Base-by-base conservation (phyloP, 2,113 vertebrate genomes). In the Trichomycterus rosablanca region DNA sequence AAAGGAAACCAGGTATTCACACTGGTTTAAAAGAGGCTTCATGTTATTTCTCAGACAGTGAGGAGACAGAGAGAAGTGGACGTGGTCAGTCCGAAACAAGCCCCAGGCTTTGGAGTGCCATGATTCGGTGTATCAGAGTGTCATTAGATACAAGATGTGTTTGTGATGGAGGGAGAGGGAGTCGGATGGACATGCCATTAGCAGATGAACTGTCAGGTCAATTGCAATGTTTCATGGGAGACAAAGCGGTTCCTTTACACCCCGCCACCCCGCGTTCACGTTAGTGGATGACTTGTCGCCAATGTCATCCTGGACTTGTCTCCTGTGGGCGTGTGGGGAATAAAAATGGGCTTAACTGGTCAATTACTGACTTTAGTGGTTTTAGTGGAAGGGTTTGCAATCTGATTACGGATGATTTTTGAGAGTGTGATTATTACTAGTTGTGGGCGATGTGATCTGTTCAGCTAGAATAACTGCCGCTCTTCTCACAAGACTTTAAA, bases 151-250 rank as follows among this genome's bases (percentile, higher is more conserved):
- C 4, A 43, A n/a, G 30, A 16, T 66, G 62, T 68, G 46, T 18
- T 23, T 37, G 18, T 8, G 15, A 12, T 30, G 39, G 44, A 3
- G 28, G 63, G 62, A 62, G 51, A n/a, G 20, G 5, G 24, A 15
- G 49, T 40, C 15, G 1, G 20, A 24, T 11, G 39, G 26, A 74
- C 76, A 12, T 64, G n/a, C 67, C 68, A 76, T 79, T 75, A 74
- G 67, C 23, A 68, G 76, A 78, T 75, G 77, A 73, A 71, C 71
- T 72, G 78, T 76, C 76, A 73, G 73, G 46, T 70, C 66, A 56
- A 72, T 58, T 37, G 37, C n/a, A 67, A 48, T n/a, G 69, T 71
- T 84, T 80, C 53, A 79, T 74, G 76, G 73, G 79, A 76, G 79
- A 78, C 70, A 32, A 14, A 55, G 11, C 32, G 16, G 50, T 56